Conservation (phyloP, 2,888 invertebrate species). For the Dysmachus trigonus region DNA sequence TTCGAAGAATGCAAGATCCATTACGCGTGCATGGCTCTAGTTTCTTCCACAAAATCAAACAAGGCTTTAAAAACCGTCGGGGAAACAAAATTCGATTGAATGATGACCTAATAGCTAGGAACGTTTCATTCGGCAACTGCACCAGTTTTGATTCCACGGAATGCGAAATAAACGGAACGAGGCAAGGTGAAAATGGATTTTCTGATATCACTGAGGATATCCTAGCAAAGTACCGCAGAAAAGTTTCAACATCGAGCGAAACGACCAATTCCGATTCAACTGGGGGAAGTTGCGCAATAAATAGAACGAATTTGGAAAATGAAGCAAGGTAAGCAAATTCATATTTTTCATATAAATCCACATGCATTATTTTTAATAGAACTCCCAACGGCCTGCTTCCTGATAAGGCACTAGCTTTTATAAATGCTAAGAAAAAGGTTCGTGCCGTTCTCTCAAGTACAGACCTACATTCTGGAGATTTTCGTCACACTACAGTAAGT, state of each 20-base stretch:
- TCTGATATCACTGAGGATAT: conserved; percentile 90
- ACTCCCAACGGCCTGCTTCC: conserved; percentile 54
- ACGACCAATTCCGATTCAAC: conserved; percentile 65
- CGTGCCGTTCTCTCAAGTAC: conserved; percentile 90
- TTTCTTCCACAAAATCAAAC: conserved; percentile 78
- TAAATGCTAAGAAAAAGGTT: conserved; percentile 79
- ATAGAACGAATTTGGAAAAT: conserved; percentile 58
- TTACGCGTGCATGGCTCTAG: conserved; percentile 66
- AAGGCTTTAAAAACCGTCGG: conserved; percentile 73
- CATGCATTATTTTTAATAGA: conserved; percentile 48
- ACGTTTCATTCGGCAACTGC: conserved; percentile 59
- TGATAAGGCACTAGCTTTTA: conserved; percentile 58
- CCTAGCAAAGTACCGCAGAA: conserved; percentile 89
- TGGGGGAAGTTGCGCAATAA: conserved; percentile 57
- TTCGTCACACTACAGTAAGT: conserved; percentile 68
- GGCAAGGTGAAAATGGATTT: conserved; percentile 53
- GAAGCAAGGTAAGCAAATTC: conserved; percentile 61
- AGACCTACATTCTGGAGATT: conserved; percentile 77
- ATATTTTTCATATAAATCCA: neutral
- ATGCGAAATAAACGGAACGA: conserved; percentile 36
- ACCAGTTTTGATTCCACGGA: conserved; percentile 48
- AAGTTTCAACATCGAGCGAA: conserved; percentile 68
- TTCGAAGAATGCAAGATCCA: conserved; percentile 64
- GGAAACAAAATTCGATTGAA: conserved; percentile 63
- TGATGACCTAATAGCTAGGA: conserved; percentile 54